Evolutionary conservation across 23 tunicate species (phyloP).

Genomic region (Halocynthia aurantium): DNA sequence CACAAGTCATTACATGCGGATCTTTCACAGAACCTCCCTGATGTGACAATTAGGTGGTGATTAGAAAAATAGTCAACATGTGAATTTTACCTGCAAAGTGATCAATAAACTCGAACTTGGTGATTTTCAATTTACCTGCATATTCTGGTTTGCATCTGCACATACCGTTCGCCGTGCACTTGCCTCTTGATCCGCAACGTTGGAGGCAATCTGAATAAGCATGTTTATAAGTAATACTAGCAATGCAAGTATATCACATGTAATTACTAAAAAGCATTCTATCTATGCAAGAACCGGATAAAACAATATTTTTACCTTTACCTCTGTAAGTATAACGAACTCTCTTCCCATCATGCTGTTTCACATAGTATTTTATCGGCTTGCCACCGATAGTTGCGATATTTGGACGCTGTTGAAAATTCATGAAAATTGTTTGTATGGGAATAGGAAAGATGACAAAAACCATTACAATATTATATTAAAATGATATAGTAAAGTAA

Average conservation of each 20-base stretch:
- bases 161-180: neutral
- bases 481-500: no score
- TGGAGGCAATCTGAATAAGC: neutral
- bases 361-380: conserved; percentile 1
- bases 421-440: neutral
- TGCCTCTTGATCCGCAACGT: conserved; percentile 8
- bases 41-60: neutral
- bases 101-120: neutral
- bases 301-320: no score
- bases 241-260: no score
- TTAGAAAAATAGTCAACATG: neutral
- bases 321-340: no score
- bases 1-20: conserved; percentile 5
- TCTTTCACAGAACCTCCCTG: conserved; percentile 6
- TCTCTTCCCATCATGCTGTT: no score
- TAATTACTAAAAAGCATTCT: no score
- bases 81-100: no score
- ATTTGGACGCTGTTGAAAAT: neutral
- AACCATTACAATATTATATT: no score
- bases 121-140: neutral
- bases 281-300: no score
- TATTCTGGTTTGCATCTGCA: conserved; percentile 5
- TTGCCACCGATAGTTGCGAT: neutral
- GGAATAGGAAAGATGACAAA: no score
- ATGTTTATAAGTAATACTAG: no score